Evolutionary conservation across 1,140 invertebrate genomes (phyloP).

Genomic region (Cherax destructor): DNA sequence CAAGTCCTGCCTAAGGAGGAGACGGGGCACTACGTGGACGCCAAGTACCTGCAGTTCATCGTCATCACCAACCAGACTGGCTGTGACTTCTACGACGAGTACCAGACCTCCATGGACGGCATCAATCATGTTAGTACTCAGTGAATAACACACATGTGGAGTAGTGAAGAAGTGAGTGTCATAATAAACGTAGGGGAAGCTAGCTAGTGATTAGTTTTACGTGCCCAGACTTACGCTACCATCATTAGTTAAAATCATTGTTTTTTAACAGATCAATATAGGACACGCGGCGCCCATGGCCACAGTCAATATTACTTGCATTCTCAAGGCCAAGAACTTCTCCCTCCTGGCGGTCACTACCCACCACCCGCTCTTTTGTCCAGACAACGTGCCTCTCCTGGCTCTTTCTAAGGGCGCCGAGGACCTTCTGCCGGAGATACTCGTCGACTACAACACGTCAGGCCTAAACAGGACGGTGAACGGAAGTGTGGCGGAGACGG

Average conservation of each 20-base stretch:
- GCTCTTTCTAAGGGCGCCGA: slow-evolving; percentile 61
- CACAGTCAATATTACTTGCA: slow-evolving; percentile 55
- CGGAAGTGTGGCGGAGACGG: slow-evolving; percentile 33
- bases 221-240: too few species aligned
- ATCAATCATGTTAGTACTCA: slow-evolving; percentile 36
- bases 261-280: slow-evolving; percentile 56
- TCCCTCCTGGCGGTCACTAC: slow-evolving; percentile 67
- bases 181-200: too few species aligned
- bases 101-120: slow-evolving; percentile 64
- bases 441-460: slow-evolving; percentile 55
- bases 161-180: too few species aligned
- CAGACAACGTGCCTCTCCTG: slow-evolving; percentile 26
- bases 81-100: slow-evolving; percentile 58
- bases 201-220: too few species aligned
- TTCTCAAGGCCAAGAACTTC: slow-evolving; percentile 57
- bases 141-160: too few species aligned
- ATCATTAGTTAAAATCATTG: too few species aligned
- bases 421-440: slow-evolving; percentile 62
- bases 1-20: slow-evolving; percentile 68
- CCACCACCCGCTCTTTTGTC: slow-evolving; percentile 67
- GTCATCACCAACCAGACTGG: slow-evolving; percentile 63
- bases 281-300: slow-evolving; percentile 58
- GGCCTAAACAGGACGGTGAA: slow-evolving; percentile 49
- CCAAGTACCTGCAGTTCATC: slow-evolving; percentile 72
- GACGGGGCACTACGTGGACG: slow-evolving; percentile 75